Evolutionary conservation across 2,888 invertebrate genomes (phyloP).

Genomic region (Ichneumoninae sp.): DNA sequence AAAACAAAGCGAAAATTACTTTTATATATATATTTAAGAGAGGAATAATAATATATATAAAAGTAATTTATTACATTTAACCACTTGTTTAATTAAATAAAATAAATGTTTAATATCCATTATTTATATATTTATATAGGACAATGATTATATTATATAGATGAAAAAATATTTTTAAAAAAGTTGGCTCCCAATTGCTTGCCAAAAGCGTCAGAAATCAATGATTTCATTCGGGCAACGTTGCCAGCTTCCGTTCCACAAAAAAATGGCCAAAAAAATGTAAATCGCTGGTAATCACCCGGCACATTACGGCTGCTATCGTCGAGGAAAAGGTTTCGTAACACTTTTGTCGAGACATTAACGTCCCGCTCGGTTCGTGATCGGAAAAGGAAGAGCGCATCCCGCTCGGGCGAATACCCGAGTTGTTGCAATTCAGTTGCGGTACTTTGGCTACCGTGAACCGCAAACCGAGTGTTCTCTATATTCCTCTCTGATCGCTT

Average conservation of each 20-base stretch:
- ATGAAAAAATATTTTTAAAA: too few relatives aligned
- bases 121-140: too few relatives aligned
- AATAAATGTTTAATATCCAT: too few relatives aligned
- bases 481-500: neutral
- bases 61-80: too few relatives aligned
- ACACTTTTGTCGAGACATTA: conserved; percentile 2
- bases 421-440: conserved; percentile 30
- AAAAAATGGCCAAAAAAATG: neutral
- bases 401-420: conserved; percentile 29
- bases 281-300: neutral
- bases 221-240: neutral
- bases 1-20: too few relatives aligned
- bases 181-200: neutral
- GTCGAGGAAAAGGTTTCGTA: neutral
- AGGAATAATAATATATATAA: too few relatives aligned
- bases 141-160: too few relatives aligned
- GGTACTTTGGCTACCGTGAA: conserved; percentile 49
- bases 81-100: too few relatives aligned
- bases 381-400: conserved; percentile 12
- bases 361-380: neutral
- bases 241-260: neutral
- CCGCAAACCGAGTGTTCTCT: conserved; percentile 41
- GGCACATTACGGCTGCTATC: neutral
- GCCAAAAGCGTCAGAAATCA: neutral
- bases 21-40: too few relatives aligned